These are phyloP conservation scores for Odontamblyopus rebecca DNA, from an alignment of 2,797 vertebrate species.

Conservation along the genomic window DNA sequence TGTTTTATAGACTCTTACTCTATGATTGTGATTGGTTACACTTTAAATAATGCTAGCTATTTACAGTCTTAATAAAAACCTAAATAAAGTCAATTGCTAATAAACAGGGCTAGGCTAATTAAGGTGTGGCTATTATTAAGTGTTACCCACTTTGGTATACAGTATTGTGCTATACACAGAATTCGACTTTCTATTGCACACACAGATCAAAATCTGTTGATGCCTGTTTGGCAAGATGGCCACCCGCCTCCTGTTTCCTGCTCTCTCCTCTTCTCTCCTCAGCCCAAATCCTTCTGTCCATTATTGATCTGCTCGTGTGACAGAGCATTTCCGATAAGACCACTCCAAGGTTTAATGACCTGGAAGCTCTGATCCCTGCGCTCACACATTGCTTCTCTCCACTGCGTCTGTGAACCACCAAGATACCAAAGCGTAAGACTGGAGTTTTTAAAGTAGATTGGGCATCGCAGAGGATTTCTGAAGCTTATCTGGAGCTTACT, in stretches of 20 bases:
- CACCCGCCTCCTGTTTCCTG: conserved; percentile 29
- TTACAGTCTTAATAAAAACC: no score
- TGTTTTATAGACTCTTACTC: not conserved
- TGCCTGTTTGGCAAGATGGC: not conserved
- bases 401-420: conserved; percentile 13
- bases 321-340: conserved; percentile 58
- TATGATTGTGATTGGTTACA: no score
- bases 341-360: conserved; percentile 72
- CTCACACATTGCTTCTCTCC: conserved; percentile 33
- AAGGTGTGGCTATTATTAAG: no score
- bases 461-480: conserved; percentile 18
- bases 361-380: conserved; percentile 58
- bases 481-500: conserved; percentile 27
- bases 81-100: no score
- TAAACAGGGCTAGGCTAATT: no score
- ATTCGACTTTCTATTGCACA: not conserved
- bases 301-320: conserved; percentile 71
- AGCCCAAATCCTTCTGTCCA: conserved; percentile 58
- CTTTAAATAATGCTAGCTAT: no score
- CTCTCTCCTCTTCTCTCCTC: conserved; percentile 32
- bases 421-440: not conserved
- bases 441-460: not conserved
- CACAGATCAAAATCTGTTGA: not conserved
- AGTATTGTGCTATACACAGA: not conserved
- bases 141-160: not conserved